A percentile compares a stretch with the other conserved stretches of the same genome.
Evolutionary conservation across 2,113 vertebrate species (phyloP).

Genomic region (Larimichthys polyactis): DNA sequence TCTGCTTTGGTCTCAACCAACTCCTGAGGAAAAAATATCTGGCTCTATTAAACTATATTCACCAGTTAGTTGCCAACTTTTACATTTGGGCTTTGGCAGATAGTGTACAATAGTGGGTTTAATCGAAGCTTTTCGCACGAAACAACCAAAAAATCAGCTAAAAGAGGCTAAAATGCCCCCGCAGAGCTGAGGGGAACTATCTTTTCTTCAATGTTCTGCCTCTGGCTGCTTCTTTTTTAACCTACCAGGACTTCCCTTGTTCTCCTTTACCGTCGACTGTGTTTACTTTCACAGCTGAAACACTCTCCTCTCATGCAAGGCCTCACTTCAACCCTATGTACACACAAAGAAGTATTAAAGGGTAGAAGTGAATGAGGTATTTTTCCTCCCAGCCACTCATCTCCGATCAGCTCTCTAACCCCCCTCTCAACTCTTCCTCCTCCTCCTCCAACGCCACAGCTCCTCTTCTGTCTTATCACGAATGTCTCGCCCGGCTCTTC

Average conservation of each 20-base stretch:
- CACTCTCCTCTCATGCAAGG: conserved; percentile 5
- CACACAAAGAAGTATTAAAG: neutral
- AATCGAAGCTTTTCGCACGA: neutral
- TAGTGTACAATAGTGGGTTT: neutral
- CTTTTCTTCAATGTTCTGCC: conserved; percentile 4
- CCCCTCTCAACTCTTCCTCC: conserved; percentile 9
- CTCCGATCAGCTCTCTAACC: conserved; percentile 42
- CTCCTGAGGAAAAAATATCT: neutral
- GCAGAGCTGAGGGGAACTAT: neutral
- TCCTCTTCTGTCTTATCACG: conserved; percentile 49
- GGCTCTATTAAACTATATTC: neutral
- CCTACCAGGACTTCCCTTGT: conserved; percentile 24
- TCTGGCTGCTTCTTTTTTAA: conserved; percentile 12
- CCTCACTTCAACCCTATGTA: conserved; percentile 2
- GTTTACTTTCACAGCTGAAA: neutral
- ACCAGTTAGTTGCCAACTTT: too few relatives aligned
- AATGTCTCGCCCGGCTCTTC: conserved; percentile 64
- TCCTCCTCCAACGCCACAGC: neutral
- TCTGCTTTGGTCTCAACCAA: neutral
- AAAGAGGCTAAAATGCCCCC: neutral
- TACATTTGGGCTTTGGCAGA: too few relatives aligned
- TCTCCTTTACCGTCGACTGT: neutral
- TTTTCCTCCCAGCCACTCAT: conserved; percentile 33
- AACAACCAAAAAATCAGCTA: neutral
- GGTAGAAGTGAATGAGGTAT: conserved; percentile 34